Evolutionary conservation across 2,113 vertebrate genomes (phyloP), one percentile per base, ranked within the genome.

Genomic region (Cinclus cinclus): DNA sequence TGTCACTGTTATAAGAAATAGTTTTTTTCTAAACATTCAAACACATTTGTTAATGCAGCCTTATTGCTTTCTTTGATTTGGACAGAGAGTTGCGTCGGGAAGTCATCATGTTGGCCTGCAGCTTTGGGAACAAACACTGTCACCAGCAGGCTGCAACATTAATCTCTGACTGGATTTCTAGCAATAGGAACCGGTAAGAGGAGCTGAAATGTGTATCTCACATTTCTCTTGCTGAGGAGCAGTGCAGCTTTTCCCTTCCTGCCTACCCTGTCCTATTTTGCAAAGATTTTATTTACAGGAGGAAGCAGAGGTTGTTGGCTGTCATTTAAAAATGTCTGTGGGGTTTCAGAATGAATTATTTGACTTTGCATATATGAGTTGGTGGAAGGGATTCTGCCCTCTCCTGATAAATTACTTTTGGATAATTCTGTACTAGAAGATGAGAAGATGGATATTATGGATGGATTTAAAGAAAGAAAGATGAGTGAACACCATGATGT

Each of bases 121-220:
- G 99, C 93, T 99, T 99, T 6, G 99, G 99, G 71, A 99, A 99
- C 96, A 99, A 99, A n/a, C 99, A 99, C 95, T 99, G 99, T 96
- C 99, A 99, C 94, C 98, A 99, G 18, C 99, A 99, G 96, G 99
- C 99, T 15, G 98, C 99, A 16, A 98, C 98, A 0, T 98, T 99
- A 81, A 99, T 99, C 97, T 99, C 99, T 1, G 99, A 99, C 63
- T 99, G 99, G 99, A 99, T 99, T 98, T 99, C 99, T 86, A 99
- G 99, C 98, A 99, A 99, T 95, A 99, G 99, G 95, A 99, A 99
- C 98, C 98, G 99, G 99, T 99, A 97, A 78, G 63, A 86, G 68
- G 55, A 91, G 78, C 56, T 31, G 10, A 39, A 58, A 64, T 12
- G 13, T 41, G 1, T 18, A 6, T 69, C 65, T 88, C 33, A 41